Evolutionary conservation across 2,888 invertebrate species (phyloP).

Genomic region (Drosophila gaucha): DNA sequence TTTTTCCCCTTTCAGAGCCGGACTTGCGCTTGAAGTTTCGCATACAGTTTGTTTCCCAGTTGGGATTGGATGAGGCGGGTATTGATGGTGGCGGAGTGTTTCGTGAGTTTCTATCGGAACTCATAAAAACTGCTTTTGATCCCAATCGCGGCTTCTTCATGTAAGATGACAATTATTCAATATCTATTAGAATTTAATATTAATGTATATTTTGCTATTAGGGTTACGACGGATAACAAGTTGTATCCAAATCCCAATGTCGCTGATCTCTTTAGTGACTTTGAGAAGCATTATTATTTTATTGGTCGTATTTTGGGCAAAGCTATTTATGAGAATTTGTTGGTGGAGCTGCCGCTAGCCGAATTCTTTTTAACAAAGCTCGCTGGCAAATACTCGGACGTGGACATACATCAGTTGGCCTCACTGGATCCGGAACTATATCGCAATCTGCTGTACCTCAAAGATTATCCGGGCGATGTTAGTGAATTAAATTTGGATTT

Average conservation of each 20-base stretch:
- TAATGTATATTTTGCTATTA: constrained; percentile 28
- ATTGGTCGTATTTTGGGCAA: constrained; percentile 97
- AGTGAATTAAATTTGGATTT: constrained; percentile 96
- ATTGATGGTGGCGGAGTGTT: constrained; percentile 99
- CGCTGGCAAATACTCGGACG: constrained; percentile 89
- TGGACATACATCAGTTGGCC: constrained; percentile 95
- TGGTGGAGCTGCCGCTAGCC: constrained; percentile 97
- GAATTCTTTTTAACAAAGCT: constrained; percentile 97
- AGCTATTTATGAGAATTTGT: constrained; percentile 96
- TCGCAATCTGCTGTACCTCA: constrained; percentile 94
- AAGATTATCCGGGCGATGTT: constrained; percentile 94
- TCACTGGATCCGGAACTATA: constrained; percentile 95
- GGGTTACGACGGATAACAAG: constrained; percentile 94
- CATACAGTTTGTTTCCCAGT: constrained; percentile 95
- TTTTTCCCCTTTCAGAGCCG: constrained; percentile 87
- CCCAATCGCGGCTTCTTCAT: constrained; percentile 97
- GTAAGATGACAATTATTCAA: constrained; percentile 75
- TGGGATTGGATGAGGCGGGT: constrained; percentile 97
- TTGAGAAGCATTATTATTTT: constrained; percentile 95
- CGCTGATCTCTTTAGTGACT: constrained; percentile 93
- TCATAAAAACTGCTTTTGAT: constrained; percentile 97
- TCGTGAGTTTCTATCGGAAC: constrained; percentile 96
- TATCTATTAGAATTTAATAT: neutral
- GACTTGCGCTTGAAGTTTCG: constrained; percentile 94
- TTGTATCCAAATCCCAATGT: constrained; percentile 98